Conservation (phyloP, 2,888 invertebrate genomes). For the Gari tellinella region DNA sequence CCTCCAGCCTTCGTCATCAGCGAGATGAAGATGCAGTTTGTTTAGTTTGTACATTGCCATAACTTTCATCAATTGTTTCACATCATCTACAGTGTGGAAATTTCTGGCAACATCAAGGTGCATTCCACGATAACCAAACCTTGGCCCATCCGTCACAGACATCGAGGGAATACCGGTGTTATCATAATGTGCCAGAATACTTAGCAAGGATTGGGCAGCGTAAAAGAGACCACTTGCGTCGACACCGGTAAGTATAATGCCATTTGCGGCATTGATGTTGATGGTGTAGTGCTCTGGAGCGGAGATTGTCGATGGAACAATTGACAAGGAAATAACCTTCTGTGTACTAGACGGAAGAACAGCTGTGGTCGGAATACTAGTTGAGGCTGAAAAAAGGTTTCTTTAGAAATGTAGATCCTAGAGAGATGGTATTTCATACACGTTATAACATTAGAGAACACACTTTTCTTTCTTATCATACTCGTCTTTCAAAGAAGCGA, state of each 20-base stretch:
- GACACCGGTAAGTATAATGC: constrained; percentile 52
- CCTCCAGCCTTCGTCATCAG: constrained; percentile 83
- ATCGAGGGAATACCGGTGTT: constrained; percentile 49
- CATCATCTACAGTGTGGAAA: constrained; percentile 72
- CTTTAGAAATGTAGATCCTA: no score
- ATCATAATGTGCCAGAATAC: constrained; percentile 43
- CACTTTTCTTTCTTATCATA: no score
- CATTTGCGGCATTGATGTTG: constrained; percentile 27
- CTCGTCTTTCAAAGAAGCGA: no score
- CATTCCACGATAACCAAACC: constrained; percentile 72
- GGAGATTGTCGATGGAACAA: no score
- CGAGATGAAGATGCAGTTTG: constrained; percentile 81
- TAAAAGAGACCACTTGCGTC: constrained; percentile 59
- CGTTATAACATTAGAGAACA: no score
- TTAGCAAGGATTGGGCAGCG: constrained; percentile 61
- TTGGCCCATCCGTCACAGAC: constrained; percentile 63
- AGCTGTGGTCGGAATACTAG: no score
- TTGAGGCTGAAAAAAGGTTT: background rate
- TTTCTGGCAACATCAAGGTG: constrained; percentile 74
- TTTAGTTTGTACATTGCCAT: constrained; percentile 83
- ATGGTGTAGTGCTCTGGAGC: constrained; percentile 61
- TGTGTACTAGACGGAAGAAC: no score
- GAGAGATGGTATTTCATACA: no score
- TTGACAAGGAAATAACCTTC: no score
- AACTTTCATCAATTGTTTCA: constrained; percentile 73